phyloP scores from a whole-genome alignment of 2,797 vertebrate genomes.

The Nannoperca obscura region DNA sequence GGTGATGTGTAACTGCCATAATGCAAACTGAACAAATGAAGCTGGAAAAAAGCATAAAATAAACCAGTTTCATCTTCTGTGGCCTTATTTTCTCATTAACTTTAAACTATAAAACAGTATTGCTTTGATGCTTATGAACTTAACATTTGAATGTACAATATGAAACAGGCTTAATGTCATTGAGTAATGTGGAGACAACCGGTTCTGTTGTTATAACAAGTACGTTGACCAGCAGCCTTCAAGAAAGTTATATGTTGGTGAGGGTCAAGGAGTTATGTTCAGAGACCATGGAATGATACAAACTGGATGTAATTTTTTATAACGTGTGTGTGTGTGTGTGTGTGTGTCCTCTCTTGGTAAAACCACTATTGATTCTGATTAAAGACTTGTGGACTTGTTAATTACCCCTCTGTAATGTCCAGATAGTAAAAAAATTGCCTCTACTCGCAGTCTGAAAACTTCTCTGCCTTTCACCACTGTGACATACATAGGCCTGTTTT shows the following conservation, averaged over 20 bases:
- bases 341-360: conserved; percentile 55
- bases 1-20: conserved; percentile 10
- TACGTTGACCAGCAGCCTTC: background rate
- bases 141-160: background rate
- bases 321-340: background rate
- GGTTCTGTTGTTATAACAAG: conserved; percentile 17
- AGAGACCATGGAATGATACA: conserved; percentile 25
- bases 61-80: conserved; percentile 8
- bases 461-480: conserved; percentile 47
- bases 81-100: conserved; percentile 11
- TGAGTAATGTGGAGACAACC: conserved; percentile 9
- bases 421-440: conserved; percentile 62
- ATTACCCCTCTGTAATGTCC: conserved; percentile 62
- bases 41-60: conserved; percentile 9
- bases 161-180: background rate
- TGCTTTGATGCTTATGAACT: conserved; percentile 4
- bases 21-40: conserved; percentile 26
- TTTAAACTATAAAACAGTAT: background rate
- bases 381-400: conserved; percentile 68
- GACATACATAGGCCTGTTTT: conserved; percentile 32
- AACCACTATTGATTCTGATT: conserved; percentile 75
- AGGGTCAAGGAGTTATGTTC: conserved; percentile 35
- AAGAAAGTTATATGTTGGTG: conserved; percentile 44
- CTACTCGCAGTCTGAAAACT: conserved; percentile 46
- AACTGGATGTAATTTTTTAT: conserved; percentile 38